These are phyloP conservation scores for Pollimyrus isidori DNA, from an alignment of 2,113 vertebrate species.

Conservation along the genomic window DNA sequence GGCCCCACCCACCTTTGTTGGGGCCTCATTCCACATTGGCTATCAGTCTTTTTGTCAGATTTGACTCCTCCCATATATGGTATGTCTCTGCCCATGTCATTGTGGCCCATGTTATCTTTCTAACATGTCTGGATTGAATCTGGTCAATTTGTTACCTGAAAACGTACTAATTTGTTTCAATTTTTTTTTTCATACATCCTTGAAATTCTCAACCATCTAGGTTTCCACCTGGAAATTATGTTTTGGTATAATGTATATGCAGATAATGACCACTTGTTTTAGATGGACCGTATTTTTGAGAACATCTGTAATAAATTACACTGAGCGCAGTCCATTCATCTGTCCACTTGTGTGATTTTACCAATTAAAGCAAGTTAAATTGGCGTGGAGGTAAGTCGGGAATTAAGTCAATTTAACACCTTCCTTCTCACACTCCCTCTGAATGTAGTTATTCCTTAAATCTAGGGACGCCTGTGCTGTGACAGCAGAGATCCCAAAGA, in stretches of 20 bases:
- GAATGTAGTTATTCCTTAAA: neutral
- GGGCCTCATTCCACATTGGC: neutral
- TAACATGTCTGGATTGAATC: neutral
- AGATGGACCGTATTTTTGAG: neutral
- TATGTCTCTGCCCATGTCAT: neutral
- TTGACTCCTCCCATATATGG: neutral
- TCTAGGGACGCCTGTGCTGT: neutral
- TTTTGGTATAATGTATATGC: neutral
- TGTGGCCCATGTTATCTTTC: neutral
- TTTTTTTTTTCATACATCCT: neutral
- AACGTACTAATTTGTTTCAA: neutral
- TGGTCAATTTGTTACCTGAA: neutral
- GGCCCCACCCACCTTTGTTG: neutral
- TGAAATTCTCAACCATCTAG: neutral
- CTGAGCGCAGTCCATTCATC: neutral
- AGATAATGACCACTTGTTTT: neutral
- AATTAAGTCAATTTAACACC: neutral
- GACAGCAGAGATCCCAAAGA: neutral
- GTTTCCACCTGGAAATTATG: neutral
- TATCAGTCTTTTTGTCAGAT: neutral
- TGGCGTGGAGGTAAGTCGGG: neutral
- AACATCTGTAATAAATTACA: neutral
- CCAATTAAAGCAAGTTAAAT: neutral
- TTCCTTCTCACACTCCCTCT: neutral
- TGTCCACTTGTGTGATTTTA: neutral